Evolutionary conservation across 2,797 vertebrate genomes (phyloP).

Genomic region (Tokudaia muenninki): DNA sequence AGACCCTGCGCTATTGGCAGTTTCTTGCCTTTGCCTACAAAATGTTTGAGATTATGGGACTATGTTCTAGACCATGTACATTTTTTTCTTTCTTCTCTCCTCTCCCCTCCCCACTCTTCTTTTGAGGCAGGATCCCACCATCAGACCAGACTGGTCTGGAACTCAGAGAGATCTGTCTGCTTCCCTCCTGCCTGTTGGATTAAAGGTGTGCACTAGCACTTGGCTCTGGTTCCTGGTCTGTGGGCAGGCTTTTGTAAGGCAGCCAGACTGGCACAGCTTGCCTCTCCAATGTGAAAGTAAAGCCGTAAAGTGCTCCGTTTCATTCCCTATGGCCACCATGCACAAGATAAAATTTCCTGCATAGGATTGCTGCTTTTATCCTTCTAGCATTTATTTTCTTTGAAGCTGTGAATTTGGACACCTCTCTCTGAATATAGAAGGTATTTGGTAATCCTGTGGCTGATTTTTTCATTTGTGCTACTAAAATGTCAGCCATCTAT

Average conservation of each 20-base stretch:
- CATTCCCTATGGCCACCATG: background rate
- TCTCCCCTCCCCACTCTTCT: background rate
- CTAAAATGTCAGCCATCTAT: background rate
- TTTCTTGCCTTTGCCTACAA: background rate
- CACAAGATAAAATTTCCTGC: background rate
- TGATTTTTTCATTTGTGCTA: background rate
- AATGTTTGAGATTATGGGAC: background rate
- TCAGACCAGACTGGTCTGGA: background rate
- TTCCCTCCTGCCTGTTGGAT: background rate
- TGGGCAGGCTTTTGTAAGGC: background rate
- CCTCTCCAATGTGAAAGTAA: conserved; percentile 56
- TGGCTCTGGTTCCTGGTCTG: background rate
- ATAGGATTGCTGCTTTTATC: conserved; percentile 54
- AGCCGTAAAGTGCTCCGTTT: conserved; percentile 37
- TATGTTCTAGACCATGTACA: background rate
- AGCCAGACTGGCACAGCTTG: background rate
- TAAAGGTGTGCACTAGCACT: background rate
- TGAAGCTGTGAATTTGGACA: conserved; percentile 4
- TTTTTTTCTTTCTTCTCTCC: background rate
- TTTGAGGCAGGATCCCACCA: background rate
- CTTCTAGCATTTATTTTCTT: conserved; percentile 6
- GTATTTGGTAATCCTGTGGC: background rate
- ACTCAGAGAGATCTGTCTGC: background rate
- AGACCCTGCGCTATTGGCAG: background rate
- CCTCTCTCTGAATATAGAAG: conserved; percentile 6